Base-by-base conservation (phyloP, 1,140 invertebrate genomes). In the Trichonephila clavata region DNA sequence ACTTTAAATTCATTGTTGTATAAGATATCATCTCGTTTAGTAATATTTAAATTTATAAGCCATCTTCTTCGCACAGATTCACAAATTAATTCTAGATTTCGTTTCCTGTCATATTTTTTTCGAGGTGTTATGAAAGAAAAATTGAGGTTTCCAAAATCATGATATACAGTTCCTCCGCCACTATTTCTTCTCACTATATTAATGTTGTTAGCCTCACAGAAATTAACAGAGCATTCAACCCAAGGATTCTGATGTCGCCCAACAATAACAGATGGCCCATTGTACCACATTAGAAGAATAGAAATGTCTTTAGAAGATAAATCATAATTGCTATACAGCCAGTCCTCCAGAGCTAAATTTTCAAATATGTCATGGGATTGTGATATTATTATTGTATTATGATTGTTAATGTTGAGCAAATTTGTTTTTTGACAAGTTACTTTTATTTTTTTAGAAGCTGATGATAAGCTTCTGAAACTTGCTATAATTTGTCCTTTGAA, bases 201-300 rank as follows among this genome's bases (percentile, higher is more conserved):
- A 10, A 95, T 94, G 20, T 68, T 68, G 27, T 89, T 61, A 81
- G 96, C 95, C 32, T 97, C 94, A 60, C 96, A 96, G 5, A 97
- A 96, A 89, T 96, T 94, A 0, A 98, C 95, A 95, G 99, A 98
- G 3, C 97, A 97, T 96, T 99, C 99, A 27, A 97, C 95, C 97
- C 99, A 99, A 2, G 99, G 98, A 96, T 99, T 99, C 96, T 99
- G 99, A 96, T 99, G 98, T 65, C 98, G 96, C 2, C 99, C 99
- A 95, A 99, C 98, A 0, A 99, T 99, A 84, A 99, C 98, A 95
- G 98, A 98, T 0, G 99, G 98, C 94, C 97, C 96, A 96, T 99
- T 99, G 86, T 97, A 96, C 98, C 98, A 99, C 68, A 99, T 95
- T 95, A 99, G 96, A 95, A 99, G 96, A 0, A 99, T 96, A 95